These are phyloP conservation scores for Ailurus styani DNA, from an alignment of 2,113 vertebrate genomes.

Conservation along the genomic window DNA sequence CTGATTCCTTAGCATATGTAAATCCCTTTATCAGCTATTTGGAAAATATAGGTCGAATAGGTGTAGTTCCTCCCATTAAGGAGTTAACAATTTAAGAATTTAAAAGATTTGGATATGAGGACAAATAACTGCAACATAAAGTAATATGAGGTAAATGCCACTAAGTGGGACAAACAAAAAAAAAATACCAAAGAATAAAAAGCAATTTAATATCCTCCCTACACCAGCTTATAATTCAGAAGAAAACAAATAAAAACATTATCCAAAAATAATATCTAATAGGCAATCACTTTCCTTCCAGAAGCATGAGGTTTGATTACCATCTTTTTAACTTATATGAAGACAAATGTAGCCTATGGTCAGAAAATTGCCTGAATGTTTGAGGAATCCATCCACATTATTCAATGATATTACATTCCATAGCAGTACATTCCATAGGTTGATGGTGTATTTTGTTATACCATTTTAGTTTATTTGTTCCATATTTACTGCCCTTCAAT, in stretches of 20 bases:
- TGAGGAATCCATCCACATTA: constrained; percentile 75
- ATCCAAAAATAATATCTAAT: constrained; percentile 55
- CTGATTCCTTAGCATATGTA: background rate
- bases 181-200: constrained; percentile 3
- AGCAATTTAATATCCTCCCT: background rate
- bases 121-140: background rate
- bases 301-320: constrained; percentile 41
- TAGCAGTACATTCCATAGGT: constrained; percentile 57
- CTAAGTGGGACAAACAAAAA: background rate
- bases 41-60: background rate
- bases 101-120: background rate
- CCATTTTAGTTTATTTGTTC: constrained; percentile 64
- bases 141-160: background rate
- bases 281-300: constrained; percentile 43
- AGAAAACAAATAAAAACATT: constrained; percentile 56
- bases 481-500: constrained; percentile 60
- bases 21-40: background rate
- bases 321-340: constrained; percentile 61
- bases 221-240: constrained; percentile 29
- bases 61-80: background rate
- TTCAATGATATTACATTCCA: constrained; percentile 72
- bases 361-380: constrained; percentile 78
- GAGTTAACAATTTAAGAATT: background rate
- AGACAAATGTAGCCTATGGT: constrained; percentile 48
- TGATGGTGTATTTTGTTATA: constrained; percentile 48